Percentiles rank a stretch among this genome's conserved stretches.
Evolutionary conservation across 2,113 vertebrate species (phyloP).

Genomic region (Callopanchax toddi): DNA sequence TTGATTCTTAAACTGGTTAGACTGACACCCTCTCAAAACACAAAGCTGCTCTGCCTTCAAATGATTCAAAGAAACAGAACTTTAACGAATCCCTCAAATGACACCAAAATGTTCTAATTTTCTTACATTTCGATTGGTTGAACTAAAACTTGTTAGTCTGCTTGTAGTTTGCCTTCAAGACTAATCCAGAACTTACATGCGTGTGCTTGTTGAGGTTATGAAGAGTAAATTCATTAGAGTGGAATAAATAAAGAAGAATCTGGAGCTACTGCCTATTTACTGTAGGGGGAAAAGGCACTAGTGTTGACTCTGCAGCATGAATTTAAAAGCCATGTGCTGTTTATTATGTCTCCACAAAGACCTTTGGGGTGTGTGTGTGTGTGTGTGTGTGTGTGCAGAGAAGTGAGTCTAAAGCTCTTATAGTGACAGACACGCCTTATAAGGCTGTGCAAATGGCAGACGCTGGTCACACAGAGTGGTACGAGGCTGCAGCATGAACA

Average conservation of each 20-base stretch:
- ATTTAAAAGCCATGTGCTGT: slow-evolving; percentile 54
- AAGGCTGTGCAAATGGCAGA: slow-evolving; percentile 61
- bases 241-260: too few relatives aligned
- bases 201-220: too few relatives aligned
- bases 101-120: too few relatives aligned
- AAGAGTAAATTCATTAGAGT: neutral
- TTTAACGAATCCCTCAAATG: too few relatives aligned
- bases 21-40: too few relatives aligned
- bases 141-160: too few relatives aligned
- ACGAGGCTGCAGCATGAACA: slow-evolving; percentile 28
- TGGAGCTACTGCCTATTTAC: slow-evolving; percentile 18
- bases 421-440: slow-evolving; percentile 66
- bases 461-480: slow-evolving; percentile 33
- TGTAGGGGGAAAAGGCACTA: slow-evolving; percentile 10
- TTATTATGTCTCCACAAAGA: slow-evolving; percentile 50
- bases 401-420: slow-evolving; percentile 15
- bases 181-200: too few relatives aligned
- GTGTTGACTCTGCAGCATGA: slow-evolving; percentile 56
- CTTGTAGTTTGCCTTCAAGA: too few relatives aligned
- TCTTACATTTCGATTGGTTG: too few relatives aligned
- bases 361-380: slow-evolving; percentile 24
- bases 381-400: slow-evolving; percentile 14
- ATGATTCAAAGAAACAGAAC: too few relatives aligned
- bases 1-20: too few relatives aligned
- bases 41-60: too few relatives aligned